Evolutionary conservation across 2,888 invertebrate genomes (phyloP).

Genomic region (Atherix ibis): DNA sequence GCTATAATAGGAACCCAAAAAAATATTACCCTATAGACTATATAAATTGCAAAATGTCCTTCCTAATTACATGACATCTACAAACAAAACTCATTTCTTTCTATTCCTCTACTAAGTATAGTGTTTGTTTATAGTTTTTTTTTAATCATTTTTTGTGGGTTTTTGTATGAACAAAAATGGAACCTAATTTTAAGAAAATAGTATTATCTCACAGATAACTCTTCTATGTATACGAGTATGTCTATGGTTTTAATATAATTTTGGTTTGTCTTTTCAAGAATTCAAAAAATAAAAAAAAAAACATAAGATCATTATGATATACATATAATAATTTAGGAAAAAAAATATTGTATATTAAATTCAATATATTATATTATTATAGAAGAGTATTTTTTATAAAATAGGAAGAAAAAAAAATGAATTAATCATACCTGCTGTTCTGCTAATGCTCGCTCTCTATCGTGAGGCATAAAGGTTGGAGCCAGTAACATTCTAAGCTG

Average conservation of each 20-base stretch:
- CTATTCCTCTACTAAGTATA: too few relatives aligned
- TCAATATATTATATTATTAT: slow-evolving; percentile 12
- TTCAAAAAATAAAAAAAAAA: neutral
- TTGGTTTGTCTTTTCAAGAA: neutral
- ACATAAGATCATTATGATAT: slow-evolving; percentile 6
- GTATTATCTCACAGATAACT: too few relatives aligned
- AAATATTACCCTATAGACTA: too few relatives aligned
- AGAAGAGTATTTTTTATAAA: slow-evolving; percentile 23
- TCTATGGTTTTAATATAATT: slow-evolving; percentile 2
- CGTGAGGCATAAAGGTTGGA: slow-evolving; percentile 67
- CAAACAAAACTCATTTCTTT: too few relatives aligned
- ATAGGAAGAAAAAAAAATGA: slow-evolving; percentile 10
- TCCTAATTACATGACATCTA: too few relatives aligned
- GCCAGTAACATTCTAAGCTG: slow-evolving; percentile 67
- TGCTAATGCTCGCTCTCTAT: slow-evolving; percentile 61
- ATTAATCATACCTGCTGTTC: slow-evolving; percentile 76
- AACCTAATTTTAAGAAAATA: too few relatives aligned
- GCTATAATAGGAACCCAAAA: too few relatives aligned
- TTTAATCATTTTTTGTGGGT: too few relatives aligned
- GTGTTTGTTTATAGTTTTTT: too few relatives aligned
- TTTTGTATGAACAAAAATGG: too few relatives aligned
- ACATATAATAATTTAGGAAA: slow-evolving; percentile 5
- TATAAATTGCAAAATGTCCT: too few relatives aligned
- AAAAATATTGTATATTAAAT: slow-evolving; percentile 3
- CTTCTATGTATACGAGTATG: too few relatives aligned